Conservation (phyloP, 2,888 invertebrate species). For the Apodemia hepburni region DNA sequence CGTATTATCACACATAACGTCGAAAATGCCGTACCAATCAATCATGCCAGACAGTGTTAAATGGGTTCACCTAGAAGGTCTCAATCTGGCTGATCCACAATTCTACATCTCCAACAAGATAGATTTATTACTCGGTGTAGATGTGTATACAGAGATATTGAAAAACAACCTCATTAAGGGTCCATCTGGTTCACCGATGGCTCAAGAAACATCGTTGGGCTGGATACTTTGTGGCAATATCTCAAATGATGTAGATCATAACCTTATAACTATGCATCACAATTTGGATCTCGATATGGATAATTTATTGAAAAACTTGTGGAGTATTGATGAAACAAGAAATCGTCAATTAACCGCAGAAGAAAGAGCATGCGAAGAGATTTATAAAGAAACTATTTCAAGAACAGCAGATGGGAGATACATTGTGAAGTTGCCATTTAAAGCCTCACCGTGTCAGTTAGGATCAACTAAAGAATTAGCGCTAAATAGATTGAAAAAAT, state of each 20-base stretch:
- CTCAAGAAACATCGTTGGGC: constrained; percentile 25
- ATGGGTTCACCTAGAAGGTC: constrained; percentile 28
- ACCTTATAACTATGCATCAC: neutral
- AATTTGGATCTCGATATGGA: neutral
- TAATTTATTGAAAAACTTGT: neutral
- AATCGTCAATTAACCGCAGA: constrained; percentile 8
- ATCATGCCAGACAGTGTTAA: constrained; percentile 15
- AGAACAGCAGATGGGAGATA: neutral
- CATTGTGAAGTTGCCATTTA: neutral
- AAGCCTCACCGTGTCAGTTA: neutral
- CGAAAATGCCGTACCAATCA: constrained; percentile 9
- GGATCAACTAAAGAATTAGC: constrained; percentile 20
- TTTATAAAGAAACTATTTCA: neutral
- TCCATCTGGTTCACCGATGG: constrained; percentile 15
- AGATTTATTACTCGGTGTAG: constrained; percentile 34
- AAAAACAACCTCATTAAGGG: constrained; percentile 6
- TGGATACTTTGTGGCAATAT: constrained; percentile 24
- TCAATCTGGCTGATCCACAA: constrained; percentile 31
- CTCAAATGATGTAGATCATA: neutral
- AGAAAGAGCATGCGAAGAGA: constrained; percentile 16
- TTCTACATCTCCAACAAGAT: constrained; percentile 27
- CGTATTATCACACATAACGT: constrained; percentile 13
- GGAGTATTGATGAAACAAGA: neutral
- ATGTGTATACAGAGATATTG: constrained; percentile 14
- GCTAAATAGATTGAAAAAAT: constrained; percentile 10